Percentiles rank a stretch among this genome's conserved stretches.
phyloP scores from a whole-genome alignment of 2,113 vertebrate genomes.

The Cyanoramphus novaezelandiae region DNA sequence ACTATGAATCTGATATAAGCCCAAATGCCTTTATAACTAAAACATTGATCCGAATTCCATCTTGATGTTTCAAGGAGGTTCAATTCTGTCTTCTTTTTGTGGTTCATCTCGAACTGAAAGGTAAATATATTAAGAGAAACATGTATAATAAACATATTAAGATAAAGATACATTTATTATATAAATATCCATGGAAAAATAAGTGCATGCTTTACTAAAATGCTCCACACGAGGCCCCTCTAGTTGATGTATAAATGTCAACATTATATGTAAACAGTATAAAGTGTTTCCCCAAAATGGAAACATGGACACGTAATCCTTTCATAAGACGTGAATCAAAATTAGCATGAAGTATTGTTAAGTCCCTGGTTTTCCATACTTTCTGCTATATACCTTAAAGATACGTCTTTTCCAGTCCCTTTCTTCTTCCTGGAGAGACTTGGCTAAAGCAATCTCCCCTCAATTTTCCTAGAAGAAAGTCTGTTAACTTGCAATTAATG shows the following conservation, averaged over 20 bases:
- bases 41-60: background rate
- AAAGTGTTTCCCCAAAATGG: background rate
- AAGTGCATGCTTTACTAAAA: background rate
- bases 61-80: background rate
- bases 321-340: background rate
- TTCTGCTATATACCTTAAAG: background rate
- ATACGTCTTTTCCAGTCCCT: background rate
- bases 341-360: background rate
- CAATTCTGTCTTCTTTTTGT: background rate
- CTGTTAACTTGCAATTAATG: background rate
- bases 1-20: background rate
- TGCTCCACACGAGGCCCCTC: background rate
- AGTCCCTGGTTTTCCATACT: background rate
- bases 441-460: background rate
- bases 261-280: background rate
- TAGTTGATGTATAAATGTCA: background rate
- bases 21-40: background rate
- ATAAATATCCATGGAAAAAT: background rate
- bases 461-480: background rate
- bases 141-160: background rate
- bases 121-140: background rate
- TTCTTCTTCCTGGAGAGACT: background rate
- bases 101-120: background rate
- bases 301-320: accelerated
- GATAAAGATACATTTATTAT: background rate